Percentiles rank a stretch among this genome's conserved stretches.
Conservation (phyloP, 1,140 invertebrate species). For the Caenorhabditis tropicalis region DNA sequence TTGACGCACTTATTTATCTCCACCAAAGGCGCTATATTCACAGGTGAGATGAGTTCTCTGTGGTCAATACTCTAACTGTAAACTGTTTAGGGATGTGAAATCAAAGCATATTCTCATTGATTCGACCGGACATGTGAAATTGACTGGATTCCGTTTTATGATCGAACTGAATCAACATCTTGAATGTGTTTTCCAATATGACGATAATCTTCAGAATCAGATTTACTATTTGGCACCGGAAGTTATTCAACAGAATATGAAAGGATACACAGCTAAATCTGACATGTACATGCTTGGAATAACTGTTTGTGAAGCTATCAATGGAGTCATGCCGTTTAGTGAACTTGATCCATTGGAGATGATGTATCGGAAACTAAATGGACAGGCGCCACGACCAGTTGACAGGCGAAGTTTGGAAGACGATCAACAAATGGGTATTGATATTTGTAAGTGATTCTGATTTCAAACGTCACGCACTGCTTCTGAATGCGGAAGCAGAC, state of each 20-base stretch:
- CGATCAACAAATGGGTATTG: neutral
- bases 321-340: slow-evolving; percentile 46
- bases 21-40: slow-evolving; percentile 37
- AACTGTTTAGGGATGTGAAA: neutral
- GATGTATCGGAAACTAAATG: slow-evolving; percentile 41
- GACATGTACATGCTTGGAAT: slow-evolving; percentile 53
- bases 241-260: slow-evolving; percentile 51
- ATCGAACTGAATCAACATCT: slow-evolving; percentile 16
- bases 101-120: neutral
- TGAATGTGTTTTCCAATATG: slow-evolving; percentile 7
- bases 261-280: slow-evolving; percentile 38
- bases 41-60: neutral
- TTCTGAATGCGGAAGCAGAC: too few species aligned
- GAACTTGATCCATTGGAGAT: slow-evolving; percentile 51
- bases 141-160: slow-evolving; percentile 46
- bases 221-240: slow-evolving; percentile 49
- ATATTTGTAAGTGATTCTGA: neutral
- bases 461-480: neutral
- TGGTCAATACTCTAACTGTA: neutral
- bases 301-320: slow-evolving; percentile 39
- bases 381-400: slow-evolving; percentile 15
- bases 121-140: neutral
- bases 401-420: neutral
- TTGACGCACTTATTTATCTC: slow-evolving; percentile 26
- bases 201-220: neutral